These are phyloP conservation scores for Drosophila anomelani DNA, from an alignment of 2,888 invertebrate species.

Conservation along the genomic window DNA sequence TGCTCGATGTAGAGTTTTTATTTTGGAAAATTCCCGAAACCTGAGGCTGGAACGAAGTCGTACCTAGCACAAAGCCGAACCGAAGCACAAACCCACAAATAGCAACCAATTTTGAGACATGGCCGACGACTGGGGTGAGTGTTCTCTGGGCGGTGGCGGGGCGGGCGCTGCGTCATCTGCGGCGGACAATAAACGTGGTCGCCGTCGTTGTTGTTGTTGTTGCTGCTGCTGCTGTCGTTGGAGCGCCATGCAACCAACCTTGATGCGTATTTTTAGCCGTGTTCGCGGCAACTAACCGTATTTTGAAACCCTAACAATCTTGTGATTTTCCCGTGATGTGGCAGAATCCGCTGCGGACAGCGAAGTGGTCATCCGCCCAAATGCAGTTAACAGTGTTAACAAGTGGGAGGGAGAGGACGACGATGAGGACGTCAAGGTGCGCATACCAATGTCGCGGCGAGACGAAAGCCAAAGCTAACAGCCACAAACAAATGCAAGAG, in stretches of 20 bases:
- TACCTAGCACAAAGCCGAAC: conserved; percentile 34
- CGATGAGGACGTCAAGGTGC: conserved; percentile 93
- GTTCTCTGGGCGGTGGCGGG: conserved; percentile 46
- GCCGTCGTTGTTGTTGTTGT: conserved; percentile 38
- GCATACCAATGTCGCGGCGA: conserved; percentile 24
- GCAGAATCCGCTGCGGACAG: conserved; percentile 83
- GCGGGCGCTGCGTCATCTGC: conserved; percentile 26
- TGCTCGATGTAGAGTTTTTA: conserved; percentile 34
- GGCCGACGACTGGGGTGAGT: conserved; percentile 91
- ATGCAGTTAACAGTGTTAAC: conserved; percentile 89
- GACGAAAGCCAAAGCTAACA: conserved; percentile 12
- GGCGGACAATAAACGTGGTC: conserved; percentile 58
- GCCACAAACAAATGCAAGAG: conserved; percentile 9
- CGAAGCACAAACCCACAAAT: conserved; percentile 39
- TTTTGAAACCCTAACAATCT: conserved; percentile 27
- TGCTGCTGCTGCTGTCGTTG: conserved; percentile 17
- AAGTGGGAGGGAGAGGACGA: conserved; percentile 96
- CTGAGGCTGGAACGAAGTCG: conserved; percentile 32
- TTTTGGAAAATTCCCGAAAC: conserved; percentile 48
- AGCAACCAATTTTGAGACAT: conserved; percentile 81
- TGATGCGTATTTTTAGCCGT: conserved; percentile 48
- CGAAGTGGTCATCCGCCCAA: conserved; percentile 90
- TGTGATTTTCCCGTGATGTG: conserved; percentile 31
- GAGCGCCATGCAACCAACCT: conserved; percentile 40
- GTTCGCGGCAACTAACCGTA: conserved; percentile 24